Percentiles rank a stretch among this genome's conserved stretches.
Conservation (phyloP, 2,113 vertebrate genomes). For the Oreochromis niloticus region DNA sequence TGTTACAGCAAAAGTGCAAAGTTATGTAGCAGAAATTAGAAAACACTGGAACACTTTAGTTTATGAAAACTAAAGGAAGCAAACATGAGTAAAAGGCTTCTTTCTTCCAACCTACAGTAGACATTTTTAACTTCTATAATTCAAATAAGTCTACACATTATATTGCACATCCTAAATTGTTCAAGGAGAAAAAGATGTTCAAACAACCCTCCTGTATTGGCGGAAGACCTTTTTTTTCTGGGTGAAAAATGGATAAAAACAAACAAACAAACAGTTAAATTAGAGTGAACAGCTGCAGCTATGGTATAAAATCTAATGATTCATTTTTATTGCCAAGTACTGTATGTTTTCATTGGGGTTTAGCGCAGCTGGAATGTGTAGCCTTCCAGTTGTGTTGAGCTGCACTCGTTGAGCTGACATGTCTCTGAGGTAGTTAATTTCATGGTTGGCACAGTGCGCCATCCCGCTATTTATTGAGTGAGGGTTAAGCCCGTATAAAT, state of each 20-base stretch:
- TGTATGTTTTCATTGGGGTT: background rate
- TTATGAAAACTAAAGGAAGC: background rate
- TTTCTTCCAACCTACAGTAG: background rate
- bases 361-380: background rate
- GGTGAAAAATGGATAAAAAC: background rate
- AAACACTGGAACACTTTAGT: too few relatives aligned
- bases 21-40: too few relatives aligned
- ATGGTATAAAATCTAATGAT: background rate
- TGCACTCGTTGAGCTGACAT: background rate
- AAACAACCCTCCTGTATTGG: background rate
- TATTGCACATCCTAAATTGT: background rate
- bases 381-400: constrained; percentile 14
- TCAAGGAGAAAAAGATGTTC: background rate
- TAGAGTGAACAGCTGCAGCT: background rate
- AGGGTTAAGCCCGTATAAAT: constrained; percentile 41
- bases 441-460: constrained; percentile 44
- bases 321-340: background rate
- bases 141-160: background rate
- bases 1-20: too few relatives aligned
- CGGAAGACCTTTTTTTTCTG: background rate
- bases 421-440: constrained; percentile 58
- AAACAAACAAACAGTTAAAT: background rate
- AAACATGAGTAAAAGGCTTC: background rate
- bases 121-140: background rate
- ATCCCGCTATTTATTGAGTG: constrained; percentile 20